phyloP scores from a whole-genome alignment of 2,888 invertebrate genomes.

The Megaustenia siamemsis region DNA sequence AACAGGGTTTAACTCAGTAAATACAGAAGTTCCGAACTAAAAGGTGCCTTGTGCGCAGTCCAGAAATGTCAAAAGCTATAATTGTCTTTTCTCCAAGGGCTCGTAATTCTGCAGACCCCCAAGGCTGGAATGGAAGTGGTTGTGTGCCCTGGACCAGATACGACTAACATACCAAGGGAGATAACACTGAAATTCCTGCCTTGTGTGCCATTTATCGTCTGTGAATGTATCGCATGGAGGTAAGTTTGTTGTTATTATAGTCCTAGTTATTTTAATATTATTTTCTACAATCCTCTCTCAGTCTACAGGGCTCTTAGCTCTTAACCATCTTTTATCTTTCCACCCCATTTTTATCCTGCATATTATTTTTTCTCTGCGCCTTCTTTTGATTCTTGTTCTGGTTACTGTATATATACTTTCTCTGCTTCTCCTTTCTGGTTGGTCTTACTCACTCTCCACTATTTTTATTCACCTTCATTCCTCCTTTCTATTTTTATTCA shows the following conservation, averaged over 20 bases:
- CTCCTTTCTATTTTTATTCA: neutral
- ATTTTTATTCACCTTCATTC: no score
- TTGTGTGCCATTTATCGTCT: neutral
- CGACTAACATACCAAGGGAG: neutral
- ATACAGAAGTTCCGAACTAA: neutral
- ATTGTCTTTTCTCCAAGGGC: neutral
- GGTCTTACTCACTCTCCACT: no score
- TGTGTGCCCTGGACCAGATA: neutral
- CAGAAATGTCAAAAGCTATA: constrained; percentile 23
- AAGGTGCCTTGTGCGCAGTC: neutral
- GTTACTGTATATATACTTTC: no score
- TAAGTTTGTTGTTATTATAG: neutral
- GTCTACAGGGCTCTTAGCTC: neutral
- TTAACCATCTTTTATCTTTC: neutral
- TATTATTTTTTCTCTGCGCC: no score
- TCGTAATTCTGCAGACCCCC: neutral
- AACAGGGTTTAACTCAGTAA: neutral
- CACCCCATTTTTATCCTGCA: neutral
- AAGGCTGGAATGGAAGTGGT: neutral
- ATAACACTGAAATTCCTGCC: neutral
- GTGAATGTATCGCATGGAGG: neutral
- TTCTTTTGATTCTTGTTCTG: neutral
- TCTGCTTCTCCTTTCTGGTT: no score
- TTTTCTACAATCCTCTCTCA: no score
- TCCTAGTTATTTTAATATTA: neutral